These are phyloP conservation scores for Anhinga anhinga DNA, from an alignment of 2,113 vertebrate species.

Conservation along the genomic window DNA sequence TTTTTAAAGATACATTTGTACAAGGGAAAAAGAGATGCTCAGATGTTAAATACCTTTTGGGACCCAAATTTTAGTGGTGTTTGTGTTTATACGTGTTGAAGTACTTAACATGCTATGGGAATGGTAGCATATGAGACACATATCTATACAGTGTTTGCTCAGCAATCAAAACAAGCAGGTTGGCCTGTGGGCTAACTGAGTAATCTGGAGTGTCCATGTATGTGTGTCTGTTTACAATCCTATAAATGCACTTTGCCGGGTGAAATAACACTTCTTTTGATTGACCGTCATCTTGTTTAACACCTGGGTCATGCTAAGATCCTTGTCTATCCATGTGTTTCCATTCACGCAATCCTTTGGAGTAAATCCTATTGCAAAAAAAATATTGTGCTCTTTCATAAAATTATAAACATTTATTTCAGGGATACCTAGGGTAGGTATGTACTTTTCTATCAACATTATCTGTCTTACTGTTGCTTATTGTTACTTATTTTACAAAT, in stretches of 20 bases:
- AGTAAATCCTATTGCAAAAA: background rate
- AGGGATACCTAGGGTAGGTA: background rate
- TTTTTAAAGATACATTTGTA: background rate
- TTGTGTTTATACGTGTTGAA: background rate
- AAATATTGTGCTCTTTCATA: background rate
- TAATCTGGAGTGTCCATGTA: no score
- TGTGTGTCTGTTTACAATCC: accelerated
- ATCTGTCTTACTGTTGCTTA: background rate
- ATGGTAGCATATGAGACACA: background rate
- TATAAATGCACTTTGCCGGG: background rate
- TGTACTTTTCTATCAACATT: background rate
- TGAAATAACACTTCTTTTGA: background rate
- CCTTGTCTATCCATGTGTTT: background rate
- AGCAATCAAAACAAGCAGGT: background rate
- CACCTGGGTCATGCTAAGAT: background rate
- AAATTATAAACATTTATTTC: background rate
- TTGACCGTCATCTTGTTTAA: background rate
- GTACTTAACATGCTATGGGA: background rate
- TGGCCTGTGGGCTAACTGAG: background rate
- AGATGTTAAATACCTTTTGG: background rate
- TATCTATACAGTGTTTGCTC: background rate
- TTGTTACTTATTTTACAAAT: background rate
- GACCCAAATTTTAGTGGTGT: background rate
- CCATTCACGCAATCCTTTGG: background rate
- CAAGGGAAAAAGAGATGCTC: background rate